These are phyloP conservation scores for Omphaloscelis lunosa DNA, from an alignment of 2,888 invertebrate genomes.

Conservation along the genomic window DNA sequence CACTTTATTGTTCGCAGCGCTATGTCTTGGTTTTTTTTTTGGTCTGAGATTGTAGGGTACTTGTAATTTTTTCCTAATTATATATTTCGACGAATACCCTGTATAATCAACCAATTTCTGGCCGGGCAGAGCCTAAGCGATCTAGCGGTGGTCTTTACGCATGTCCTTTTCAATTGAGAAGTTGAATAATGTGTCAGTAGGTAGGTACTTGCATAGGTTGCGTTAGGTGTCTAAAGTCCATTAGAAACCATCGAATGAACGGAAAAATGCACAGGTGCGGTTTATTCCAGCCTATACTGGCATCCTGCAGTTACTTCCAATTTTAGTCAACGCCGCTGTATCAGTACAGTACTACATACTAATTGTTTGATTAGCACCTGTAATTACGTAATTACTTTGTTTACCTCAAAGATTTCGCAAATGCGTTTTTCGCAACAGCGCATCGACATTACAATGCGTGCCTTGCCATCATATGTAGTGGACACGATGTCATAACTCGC, in stretches of 20 bases:
- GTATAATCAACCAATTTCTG: not conserved
- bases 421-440: constrained; percentile 55
- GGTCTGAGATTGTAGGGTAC: too few relatives aligned
- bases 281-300: constrained; percentile 18
- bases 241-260: not conserved
- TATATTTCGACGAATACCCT: not conserved
- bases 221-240: not conserved
- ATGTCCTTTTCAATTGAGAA: not conserved
- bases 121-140: not conserved
- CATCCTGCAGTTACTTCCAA: constrained; percentile 38
- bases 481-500: constrained; percentile 47
- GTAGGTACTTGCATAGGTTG: not conserved
- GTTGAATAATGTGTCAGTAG: not conserved
- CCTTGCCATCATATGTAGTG: constrained; percentile 33
- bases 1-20: too few relatives aligned
- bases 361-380: constrained; percentile 57
- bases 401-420: constrained; percentile 61
- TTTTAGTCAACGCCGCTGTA: constrained; percentile 37
- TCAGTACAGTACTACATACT: constrained; percentile 38
- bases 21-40: too few relatives aligned
- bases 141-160: not conserved
- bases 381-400: constrained; percentile 56
- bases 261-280: not conserved
- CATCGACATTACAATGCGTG: constrained; percentile 48
- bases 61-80: not conserved